phyloP scores from a whole-genome alignment of 2,888 invertebrate genomes.

The Ochropleura plecta region DNA sequence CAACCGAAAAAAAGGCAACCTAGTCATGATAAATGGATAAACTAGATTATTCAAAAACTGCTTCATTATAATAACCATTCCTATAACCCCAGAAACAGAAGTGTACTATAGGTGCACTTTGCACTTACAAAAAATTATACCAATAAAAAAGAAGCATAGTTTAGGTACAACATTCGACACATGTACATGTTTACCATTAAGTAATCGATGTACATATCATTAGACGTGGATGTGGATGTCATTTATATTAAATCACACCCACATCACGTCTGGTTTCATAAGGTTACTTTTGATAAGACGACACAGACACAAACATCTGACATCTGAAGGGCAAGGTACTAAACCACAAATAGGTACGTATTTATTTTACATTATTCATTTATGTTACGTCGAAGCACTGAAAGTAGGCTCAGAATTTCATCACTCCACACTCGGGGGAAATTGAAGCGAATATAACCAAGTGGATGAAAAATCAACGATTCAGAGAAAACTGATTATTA shows the following conservation, averaged over 20 bases:
- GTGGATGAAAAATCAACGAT: conserved; percentile 33
- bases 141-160: not conserved
- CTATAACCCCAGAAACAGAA: no score
- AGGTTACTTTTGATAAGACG: no score
- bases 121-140: not conserved
- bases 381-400: conserved; percentile 5
- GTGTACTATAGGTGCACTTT: no score
- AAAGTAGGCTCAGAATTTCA: conserved; percentile 14
- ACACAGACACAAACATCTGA: not conserved
- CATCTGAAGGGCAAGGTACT: not conserved
- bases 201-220: not conserved
- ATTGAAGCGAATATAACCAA: conserved; percentile 32
- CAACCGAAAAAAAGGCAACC: not conserved
- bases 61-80: no score
- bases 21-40: no score
- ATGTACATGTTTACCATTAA: not conserved
- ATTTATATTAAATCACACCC: not conserved
- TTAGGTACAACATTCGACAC: not conserved
- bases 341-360: conserved; percentile 11
- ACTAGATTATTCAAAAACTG: no score
- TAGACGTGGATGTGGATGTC: conserved; percentile 8
- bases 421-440: conserved; percentile 30
- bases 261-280: no score
- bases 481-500: conserved; percentile 31
- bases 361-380: conserved; percentile 22